Conservation (phyloP, 2,888 invertebrate species). For the Apodemia hepburni region DNA sequence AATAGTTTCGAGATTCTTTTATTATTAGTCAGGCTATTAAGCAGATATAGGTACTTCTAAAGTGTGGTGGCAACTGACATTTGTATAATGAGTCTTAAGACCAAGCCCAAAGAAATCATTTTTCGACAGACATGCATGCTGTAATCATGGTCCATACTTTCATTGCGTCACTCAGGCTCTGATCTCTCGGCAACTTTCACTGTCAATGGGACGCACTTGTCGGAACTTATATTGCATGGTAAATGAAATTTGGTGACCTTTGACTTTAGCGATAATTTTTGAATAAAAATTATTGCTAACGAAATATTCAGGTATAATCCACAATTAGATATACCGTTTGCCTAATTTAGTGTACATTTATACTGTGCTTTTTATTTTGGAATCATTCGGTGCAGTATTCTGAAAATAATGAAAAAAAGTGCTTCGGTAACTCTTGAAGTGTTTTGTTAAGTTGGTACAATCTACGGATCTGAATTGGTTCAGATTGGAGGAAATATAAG, state of each 20-base stretch:
- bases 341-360: no score
- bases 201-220: slow-evolving; percentile 23
- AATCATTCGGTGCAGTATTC: no score
- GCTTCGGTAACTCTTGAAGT: no score
- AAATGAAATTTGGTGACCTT: slow-evolving; percentile 2
- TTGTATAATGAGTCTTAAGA: not conserved
- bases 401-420: no score
- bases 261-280: not conserved
- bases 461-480: no score
- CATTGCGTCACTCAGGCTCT: slow-evolving; percentile 19
- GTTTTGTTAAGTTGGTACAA: no score
- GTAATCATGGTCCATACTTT: slow-evolving; percentile 18
- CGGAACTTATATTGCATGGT: slow-evolving; percentile 20
- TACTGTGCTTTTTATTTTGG: no score
- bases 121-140: slow-evolving; percentile 2
- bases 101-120: not conserved
- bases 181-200: slow-evolving; percentile 27
- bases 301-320: no score
- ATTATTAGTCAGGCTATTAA: not conserved
- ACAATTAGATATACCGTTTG: no score
- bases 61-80: not conserved
- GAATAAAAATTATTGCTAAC: no score
- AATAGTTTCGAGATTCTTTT: not conserved
- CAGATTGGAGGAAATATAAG: no score
- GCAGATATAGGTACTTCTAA: not conserved